Base-by-base conservation (phyloP, 2,888 invertebrate genomes). In the Phragmatobia fuliginosa region DNA sequence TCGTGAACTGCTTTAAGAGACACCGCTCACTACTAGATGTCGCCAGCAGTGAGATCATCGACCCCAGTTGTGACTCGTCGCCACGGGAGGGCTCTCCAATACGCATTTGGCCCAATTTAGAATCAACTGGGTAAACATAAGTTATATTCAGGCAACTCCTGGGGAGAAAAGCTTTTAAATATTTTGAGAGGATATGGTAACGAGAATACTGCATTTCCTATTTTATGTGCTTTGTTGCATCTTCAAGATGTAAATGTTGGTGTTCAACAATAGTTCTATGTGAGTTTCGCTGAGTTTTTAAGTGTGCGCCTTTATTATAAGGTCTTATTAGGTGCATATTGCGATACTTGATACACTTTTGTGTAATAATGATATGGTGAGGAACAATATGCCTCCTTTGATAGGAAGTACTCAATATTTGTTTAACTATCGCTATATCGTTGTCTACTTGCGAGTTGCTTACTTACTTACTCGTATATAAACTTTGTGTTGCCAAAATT, bases 1-100 rank as follows among this genome's bases (percentile, higher is more conserved):
- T 18, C 33, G 21, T 4, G 38, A 36, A 28, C 2, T 8, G 7
- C 8, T 33, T 28, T 10, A 36, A 28, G 2, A 36, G 25, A 31
- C 56, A 38, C 69, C 14, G 83, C 80, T 80, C 81, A 45, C 1
- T 77, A 76, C 76, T 71, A 87, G 88, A 87, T 87, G 88, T 81
- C 87, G 74, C 78, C 72, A 80, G 66, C 73, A 41, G 25, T 65
- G 10, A 8, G 69, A 52, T 61, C 68, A 65, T 56, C 41, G 60
- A 69, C 61, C 67, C 56, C 49, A 72, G 74, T 73, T 80, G 72
- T 65, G 66, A 49, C 74, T 52, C n/a, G 49, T 75, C 75, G 25
- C 75, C 80, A 72, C 84, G 59, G 81, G 83, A 81, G 83, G 83
- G 80, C 82, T 33, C 82, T 75, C 31, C 14, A 59, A 25, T 68